A percentile compares a stretch with the other conserved stretches of the same genome.
Conservation (phyloP, 2,888 invertebrate genomes). For the Harmothoe impar region DNA sequence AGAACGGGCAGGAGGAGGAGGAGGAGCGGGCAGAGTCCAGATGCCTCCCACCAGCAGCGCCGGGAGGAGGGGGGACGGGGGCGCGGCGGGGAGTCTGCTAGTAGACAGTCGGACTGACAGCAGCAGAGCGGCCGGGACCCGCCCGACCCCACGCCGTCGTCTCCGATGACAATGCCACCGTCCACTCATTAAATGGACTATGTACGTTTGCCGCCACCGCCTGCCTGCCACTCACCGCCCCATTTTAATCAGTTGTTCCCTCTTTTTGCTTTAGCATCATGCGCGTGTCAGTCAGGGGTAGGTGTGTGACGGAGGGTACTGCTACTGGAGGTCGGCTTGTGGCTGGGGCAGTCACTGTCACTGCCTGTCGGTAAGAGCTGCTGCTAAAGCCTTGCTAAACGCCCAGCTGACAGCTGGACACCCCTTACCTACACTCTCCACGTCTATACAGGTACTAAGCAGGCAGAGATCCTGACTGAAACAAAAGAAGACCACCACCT, state of each 20-base stretch:
- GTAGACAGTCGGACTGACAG: conserved; percentile 57
- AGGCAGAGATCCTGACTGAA: conserved; percentile 34
- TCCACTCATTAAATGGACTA: conserved; percentile 63
- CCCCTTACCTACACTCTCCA: background rate
- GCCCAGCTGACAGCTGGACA: background rate
- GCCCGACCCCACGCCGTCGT: conserved; percentile 11
- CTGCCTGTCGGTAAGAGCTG: background rate
- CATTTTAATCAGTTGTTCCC: conserved; percentile 52
- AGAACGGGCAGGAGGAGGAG: conserved; percentile 36
- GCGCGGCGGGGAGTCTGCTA: background rate
- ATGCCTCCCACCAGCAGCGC: background rate
- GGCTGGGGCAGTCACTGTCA: background rate
- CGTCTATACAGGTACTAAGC: background rate
- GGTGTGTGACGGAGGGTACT: too few species aligned
- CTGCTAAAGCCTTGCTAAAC: background rate
- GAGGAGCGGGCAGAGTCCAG: conserved; percentile 39
- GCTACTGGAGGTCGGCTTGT: background rate
- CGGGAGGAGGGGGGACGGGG: background rate
- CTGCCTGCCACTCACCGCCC: conserved; percentile 57
- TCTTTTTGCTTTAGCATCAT: background rate
- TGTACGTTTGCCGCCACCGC: conserved; percentile 61
- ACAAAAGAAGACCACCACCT: conserved; percentile 25
- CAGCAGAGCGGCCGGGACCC: background rate
- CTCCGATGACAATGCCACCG: conserved; percentile 61
- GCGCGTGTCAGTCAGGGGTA: too few species aligned